These are phyloP conservation scores for Psylliodes chrysocephalus DNA, from an alignment of 2,888 invertebrate genomes.

Conservation along the genomic window DNA sequence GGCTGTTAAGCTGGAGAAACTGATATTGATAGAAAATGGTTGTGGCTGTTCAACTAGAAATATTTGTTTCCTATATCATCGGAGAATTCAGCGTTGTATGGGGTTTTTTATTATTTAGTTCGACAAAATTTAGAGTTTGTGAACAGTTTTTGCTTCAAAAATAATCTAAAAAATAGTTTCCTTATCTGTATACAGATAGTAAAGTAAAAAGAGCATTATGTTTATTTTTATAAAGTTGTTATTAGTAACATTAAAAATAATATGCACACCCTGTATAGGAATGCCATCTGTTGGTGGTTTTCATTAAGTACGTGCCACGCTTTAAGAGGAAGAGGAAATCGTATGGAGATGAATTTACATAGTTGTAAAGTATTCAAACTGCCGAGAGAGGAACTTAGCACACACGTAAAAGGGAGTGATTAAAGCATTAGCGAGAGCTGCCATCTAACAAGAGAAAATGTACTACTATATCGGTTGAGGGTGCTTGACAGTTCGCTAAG, in stretches of 20 bases:
- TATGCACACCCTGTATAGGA: too few relatives aligned
- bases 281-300: conserved; percentile 15
- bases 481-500: neutral
- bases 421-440: conserved; percentile 20
- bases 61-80: neutral
- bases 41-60: neutral
- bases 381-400: conserved; percentile 22
- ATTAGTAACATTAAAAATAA: too few relatives aligned
- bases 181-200: too few relatives aligned
- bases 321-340: conserved; percentile 6
- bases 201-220: too few relatives aligned
- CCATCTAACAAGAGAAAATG: conserved; percentile 12
- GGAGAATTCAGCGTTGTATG: too few relatives aligned
- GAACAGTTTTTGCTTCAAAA: too few relatives aligned
- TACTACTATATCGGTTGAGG: neutral
- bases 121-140: too few relatives aligned
- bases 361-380: conserved; percentile 28
- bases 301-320: conserved; percentile 4
- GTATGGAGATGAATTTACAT: conserved; percentile 23
- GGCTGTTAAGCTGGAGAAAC: conserved; percentile 6
- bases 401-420: conserved; percentile 22
- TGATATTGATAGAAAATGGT: neutral
- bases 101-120: too few relatives aligned
- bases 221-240: too few relatives aligned
- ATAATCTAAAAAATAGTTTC: too few relatives aligned